Evolutionary conservation across 2,888 invertebrate species (phyloP), one percentile per base, ranked within the genome.

Genomic region (Rhagonycha lutea): DNA sequence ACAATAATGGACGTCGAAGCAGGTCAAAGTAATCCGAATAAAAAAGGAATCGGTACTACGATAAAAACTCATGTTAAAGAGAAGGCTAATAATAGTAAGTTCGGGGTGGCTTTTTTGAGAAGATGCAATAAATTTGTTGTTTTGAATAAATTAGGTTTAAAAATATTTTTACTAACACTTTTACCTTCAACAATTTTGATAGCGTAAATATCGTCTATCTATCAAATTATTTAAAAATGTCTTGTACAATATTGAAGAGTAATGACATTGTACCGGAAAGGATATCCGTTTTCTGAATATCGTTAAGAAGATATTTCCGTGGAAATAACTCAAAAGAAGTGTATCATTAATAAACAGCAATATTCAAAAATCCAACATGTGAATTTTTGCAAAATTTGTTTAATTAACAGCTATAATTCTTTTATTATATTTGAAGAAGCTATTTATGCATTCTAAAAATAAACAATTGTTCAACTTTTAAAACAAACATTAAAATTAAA

Each of bases 1-100:
- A 12, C 26, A 91, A 47, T 88, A 91, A 80, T 88, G 88, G 68
- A 94, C 94, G 0, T 94, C 94, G 70, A 89, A 92, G n/a, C n/a
- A n/a, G 63, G 91, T 93, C 0, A 84, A 88, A 85, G 90, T 87
- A 82, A 11, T 24, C 2, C 26, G 12, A 62, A 32, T 47, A 32
- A 68, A 69, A 72, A 65, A 26, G 12, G 47, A 29, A 8, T 69
- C 60, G 60, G 60, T 65, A 23, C 72, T 63, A 28, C 60, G 3
- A 7, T 75, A 7, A 72, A 72, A 18, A 69, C 61, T 3, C 72
- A 75, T 12, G 29, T 75, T 9, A 69, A 68, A 60, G 75, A 75
- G 29, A 75, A 61, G 14, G 69, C 69, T 12, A 60, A 69, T 9
- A 69, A 72, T 67, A 69, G 75, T 75, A 75, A 72, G 75, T 75